Evolutionary conservation across 1,140 invertebrate genomes (phyloP).

Genomic region (Phenacoccus solenopsis): DNA sequence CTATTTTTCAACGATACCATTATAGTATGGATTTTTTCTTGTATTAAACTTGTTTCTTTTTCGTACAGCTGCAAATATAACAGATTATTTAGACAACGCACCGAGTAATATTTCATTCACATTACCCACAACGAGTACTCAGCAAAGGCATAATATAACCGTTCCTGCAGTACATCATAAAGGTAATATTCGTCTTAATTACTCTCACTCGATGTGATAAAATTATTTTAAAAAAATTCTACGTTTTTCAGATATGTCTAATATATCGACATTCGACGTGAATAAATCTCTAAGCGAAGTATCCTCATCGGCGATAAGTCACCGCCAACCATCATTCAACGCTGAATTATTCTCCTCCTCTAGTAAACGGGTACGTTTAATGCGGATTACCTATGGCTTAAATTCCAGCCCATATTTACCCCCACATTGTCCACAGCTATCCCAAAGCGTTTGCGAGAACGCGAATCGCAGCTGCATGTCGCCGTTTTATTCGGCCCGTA

Average conservation of each 20-base stretch:
- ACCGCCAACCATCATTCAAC: not conserved
- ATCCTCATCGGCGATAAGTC: not conserved
- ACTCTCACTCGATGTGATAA: not conserved
- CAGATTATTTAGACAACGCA: not conserved
- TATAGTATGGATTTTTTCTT: no score
- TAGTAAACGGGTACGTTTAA: not conserved
- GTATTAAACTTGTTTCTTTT: no score
- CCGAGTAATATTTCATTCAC: not conserved
- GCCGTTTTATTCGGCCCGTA: constrained; percentile 69
- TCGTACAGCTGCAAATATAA: no score
- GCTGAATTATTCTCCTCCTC: not conserved
- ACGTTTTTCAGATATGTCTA: not conserved
- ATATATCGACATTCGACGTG: not conserved
- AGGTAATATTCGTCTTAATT: not conserved
- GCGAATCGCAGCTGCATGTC: constrained; percentile 28
- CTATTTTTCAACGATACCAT: no score
- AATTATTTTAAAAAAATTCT: not conserved
- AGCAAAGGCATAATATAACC: constrained; percentile 9
- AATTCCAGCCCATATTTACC: no score
- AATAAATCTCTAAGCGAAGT: not conserved
- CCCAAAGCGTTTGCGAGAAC: not conserved
- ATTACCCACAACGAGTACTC: not conserved
- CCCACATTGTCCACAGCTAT: not conserved
- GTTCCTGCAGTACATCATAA: not conserved
- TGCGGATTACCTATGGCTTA: not conserved